Evolutionary conservation across 2,888 invertebrate genomes (phyloP).

Genomic region (Diarsia mendica): DNA sequence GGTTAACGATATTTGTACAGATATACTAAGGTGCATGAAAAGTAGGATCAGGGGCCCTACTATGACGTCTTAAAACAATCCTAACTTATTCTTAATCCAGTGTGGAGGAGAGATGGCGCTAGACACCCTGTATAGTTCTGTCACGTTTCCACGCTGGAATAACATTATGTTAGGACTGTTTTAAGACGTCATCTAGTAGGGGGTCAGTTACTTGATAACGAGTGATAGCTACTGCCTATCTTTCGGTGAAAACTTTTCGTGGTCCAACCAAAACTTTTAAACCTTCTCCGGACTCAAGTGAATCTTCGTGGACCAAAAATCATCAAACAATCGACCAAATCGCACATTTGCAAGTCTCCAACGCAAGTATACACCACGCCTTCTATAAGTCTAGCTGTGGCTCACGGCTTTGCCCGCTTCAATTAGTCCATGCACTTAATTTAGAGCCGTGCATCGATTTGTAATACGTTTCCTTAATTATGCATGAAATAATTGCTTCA

Average conservation of each 20-base stretch:
- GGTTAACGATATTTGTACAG: too few relatives aligned
- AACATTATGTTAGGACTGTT: too few relatives aligned
- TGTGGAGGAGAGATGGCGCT: too few relatives aligned
- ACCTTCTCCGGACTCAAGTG: too few relatives aligned
- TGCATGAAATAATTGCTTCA: conserved; percentile 59
- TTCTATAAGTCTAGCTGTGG: conserved; percentile 39
- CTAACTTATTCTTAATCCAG: too few relatives aligned
- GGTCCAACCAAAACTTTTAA: too few relatives aligned
- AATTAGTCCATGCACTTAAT: conserved; percentile 57
- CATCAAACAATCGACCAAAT: not conserved
- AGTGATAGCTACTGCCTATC: not conserved
- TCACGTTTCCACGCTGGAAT: too few relatives aligned
- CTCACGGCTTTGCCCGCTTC: conserved; percentile 40
- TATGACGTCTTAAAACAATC: too few relatives aligned
- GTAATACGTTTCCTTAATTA: conserved; percentile 59
- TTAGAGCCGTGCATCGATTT: conserved; percentile 45
- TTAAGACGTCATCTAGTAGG: too few relatives aligned
- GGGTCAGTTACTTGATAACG: too few relatives aligned
- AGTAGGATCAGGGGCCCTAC: not conserved
- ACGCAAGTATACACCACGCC: not conserved
- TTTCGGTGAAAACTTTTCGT: not conserved
- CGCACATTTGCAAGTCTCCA: not conserved
- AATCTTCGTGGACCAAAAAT: not conserved
- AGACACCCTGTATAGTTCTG: too few relatives aligned
- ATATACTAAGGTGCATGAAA: not conserved